Conservation (phyloP, 1,140 invertebrate genomes). For the Macrosteles quadrilineatus region DNA sequence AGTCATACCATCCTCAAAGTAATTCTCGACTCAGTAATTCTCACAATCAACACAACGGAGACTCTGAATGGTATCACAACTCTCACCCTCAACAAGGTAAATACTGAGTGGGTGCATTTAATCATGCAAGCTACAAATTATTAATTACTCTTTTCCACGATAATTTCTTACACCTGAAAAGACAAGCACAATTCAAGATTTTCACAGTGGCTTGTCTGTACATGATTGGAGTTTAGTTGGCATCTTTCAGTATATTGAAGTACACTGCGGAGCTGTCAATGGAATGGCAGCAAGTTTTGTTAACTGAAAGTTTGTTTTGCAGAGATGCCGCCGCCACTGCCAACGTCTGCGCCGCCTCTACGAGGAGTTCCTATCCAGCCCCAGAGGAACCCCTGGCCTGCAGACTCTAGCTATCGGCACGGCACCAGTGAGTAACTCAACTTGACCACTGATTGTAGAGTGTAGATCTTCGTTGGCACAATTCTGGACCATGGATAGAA, state of each 20-base stretch:
- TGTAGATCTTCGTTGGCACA: no score
- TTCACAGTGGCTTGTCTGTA: no score
- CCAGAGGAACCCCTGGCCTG: constrained; percentile 43
- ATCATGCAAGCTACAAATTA: no score
- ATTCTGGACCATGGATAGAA: not conserved
- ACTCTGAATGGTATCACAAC: constrained; percentile 37
- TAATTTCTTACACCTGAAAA: no score
- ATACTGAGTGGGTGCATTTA: not conserved
- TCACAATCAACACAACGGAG: constrained; percentile 34
- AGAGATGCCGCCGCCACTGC: constrained; percentile 42
- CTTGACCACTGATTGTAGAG: no score
- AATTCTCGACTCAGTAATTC: constrained; percentile 21
- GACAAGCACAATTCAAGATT: no score
- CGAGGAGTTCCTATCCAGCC: constrained; percentile 30
- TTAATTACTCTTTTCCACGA: no score
- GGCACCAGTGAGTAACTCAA: constrained; percentile 38
- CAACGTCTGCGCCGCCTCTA: constrained; percentile 41
- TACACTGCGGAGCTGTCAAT: no score
- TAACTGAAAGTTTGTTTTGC: no score
- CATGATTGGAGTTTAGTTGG: no score
- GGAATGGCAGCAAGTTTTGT: no score
- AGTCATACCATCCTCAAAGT: constrained; percentile 33
- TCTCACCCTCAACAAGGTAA: constrained; percentile 29
- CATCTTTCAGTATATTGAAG: no score
- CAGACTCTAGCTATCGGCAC: constrained; percentile 40